phyloP scores from a whole-genome alignment of 2,797 vertebrate genomes.

The Thalassophryne amazonica region DNA sequence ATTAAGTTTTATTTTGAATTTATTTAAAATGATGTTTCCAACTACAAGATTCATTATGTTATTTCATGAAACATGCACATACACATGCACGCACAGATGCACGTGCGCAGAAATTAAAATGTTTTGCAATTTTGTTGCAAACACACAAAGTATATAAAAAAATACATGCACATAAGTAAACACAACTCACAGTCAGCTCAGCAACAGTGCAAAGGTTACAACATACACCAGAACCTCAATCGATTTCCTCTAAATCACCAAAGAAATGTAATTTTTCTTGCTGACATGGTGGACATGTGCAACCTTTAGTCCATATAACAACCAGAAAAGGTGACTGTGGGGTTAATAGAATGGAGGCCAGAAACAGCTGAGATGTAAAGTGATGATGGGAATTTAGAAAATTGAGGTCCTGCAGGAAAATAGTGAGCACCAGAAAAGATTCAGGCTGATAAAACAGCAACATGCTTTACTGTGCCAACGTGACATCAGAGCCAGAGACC shows the following conservation, averaged over 20 bases:
- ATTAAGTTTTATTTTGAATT: too few relatives aligned
- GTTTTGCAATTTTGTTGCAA: too few relatives aligned
- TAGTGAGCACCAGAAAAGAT: too few relatives aligned
- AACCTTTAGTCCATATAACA: conserved; percentile 39
- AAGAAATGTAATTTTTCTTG: conserved; percentile 20
- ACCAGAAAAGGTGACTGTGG: conserved; percentile 23
- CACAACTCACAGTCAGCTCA: not conserved
- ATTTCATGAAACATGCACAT: too few relatives aligned
- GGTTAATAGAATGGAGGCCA: conserved; percentile 44
- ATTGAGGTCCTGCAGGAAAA: not conserved
- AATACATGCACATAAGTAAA: not conserved
- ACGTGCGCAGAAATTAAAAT: too few relatives aligned
- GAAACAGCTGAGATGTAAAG: not conserved
- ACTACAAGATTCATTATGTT: too few relatives aligned
- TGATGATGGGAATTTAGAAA: not conserved
- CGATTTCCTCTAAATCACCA: conserved; percentile 7
- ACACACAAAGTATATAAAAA: not conserved
- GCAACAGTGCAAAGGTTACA: conserved; percentile 1
- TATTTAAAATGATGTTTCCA: too few relatives aligned
- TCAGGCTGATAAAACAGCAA: too few relatives aligned
- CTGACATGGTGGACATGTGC: conserved; percentile 21
- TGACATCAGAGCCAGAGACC: too few relatives aligned
- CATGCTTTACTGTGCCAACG: too few relatives aligned
- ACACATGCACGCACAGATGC: too few relatives aligned
- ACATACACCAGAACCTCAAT: conserved; percentile 14